These are phyloP conservation scores for Gnathonemus echidnorhynchus DNA, from an alignment of 2,113 vertebrate genomes.

Conservation along the genomic window DNA sequence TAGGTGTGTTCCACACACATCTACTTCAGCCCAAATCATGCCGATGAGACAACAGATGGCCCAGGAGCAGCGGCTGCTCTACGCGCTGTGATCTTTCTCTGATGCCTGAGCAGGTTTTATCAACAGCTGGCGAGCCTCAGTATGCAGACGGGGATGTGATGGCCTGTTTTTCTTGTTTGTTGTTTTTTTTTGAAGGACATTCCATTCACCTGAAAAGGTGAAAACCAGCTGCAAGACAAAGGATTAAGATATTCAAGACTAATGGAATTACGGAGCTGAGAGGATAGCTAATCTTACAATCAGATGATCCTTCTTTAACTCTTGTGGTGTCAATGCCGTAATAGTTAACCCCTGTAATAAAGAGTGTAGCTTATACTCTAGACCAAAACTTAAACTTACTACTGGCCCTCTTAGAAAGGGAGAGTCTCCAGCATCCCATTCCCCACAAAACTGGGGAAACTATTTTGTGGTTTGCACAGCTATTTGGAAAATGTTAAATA, in stretches of 20 bases:
- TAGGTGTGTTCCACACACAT: constrained; percentile 72
- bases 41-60: constrained; percentile 57
- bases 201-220: not conserved
- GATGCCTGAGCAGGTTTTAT: constrained; percentile 3
- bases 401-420: constrained; percentile 35
- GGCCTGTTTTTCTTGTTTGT: constrained; percentile 5
- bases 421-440: constrained; percentile 48
- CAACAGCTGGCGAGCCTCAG: not conserved
- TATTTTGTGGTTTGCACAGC: constrained; percentile 60
- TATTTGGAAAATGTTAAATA: constrained; percentile 66
- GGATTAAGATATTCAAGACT: constrained; percentile 23
- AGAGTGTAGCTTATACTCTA: constrained; percentile 27
- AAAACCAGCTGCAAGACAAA: not conserved
- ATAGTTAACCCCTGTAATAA: constrained; percentile 34
- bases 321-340: constrained; percentile 34
- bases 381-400: constrained; percentile 24
- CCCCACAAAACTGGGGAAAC: constrained; percentile 62
- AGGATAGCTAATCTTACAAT: constrained; percentile 24
- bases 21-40: constrained; percentile 58
- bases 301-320: constrained; percentile 27
- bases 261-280: constrained; percentile 23
- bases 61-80: constrained; percentile 53
- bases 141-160: not conserved
- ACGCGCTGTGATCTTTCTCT: constrained; percentile 23
- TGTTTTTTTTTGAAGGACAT: not conserved